These are phyloP conservation scores for Hirundo rustica DNA, from an alignment of 2,797 vertebrate species.

Conservation along the genomic window DNA sequence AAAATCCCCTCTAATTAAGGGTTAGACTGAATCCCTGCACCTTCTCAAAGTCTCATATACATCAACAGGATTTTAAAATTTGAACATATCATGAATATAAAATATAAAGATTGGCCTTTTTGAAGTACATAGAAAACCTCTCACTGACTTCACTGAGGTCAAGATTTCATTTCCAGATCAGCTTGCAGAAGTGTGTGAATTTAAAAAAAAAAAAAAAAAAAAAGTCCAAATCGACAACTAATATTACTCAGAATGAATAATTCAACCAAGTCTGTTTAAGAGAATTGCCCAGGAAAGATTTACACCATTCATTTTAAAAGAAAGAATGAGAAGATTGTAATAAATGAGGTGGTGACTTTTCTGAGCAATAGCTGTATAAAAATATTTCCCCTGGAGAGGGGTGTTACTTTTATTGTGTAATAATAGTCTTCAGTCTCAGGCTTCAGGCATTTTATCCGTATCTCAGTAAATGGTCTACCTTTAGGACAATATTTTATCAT, in stretches of 20 bases:
- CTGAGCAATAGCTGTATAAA: constrained; percentile 37
- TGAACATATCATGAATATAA: neutral
- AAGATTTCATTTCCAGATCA: neutral
- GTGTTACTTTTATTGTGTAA: constrained; percentile 54
- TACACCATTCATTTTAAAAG: constrained; percentile 22
- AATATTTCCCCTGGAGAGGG: constrained; percentile 38
- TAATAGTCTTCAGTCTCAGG: constrained; percentile 27
- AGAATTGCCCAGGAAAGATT: constrained; percentile 24
- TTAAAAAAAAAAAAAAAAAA: neutral
- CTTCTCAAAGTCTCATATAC: neutral
- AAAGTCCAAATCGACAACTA: neutral
- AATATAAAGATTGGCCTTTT: neutral
- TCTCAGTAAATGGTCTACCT: constrained; percentile 41
- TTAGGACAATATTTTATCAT: constrained; percentile 54
- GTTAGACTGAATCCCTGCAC: neutral
- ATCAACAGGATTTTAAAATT: neutral
- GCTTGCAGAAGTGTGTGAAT: neutral
- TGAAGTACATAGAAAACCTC: neutral
- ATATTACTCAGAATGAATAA: constrained; percentile 50
- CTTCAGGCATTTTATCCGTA: constrained; percentile 43
- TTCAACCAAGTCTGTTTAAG: neutral
- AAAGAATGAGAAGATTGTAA: constrained; percentile 31
- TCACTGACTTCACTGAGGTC: neutral
- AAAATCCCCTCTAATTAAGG: neutral
- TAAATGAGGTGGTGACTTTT: constrained; percentile 35